Percentiles rank a stretch among this genome's conserved stretches.
Evolutionary conservation across 23 tunicate genomes (phyloP).

Genomic region (Phallusia fumigata): DNA sequence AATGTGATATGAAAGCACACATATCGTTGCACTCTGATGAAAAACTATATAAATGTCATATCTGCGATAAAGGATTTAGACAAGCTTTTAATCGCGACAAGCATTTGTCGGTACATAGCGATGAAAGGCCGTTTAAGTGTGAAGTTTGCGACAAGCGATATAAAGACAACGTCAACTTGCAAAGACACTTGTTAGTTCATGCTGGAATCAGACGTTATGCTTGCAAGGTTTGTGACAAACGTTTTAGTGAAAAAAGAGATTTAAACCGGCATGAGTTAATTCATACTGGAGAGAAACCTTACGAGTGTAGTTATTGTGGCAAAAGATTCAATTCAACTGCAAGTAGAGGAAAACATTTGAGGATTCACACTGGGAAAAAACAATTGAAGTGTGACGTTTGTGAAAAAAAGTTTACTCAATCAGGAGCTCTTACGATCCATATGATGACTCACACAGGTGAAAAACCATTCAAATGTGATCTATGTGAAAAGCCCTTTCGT

Average conservation of each 20-base stretch:
- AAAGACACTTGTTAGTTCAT: no score
- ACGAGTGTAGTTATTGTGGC: background rate
- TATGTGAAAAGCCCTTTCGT: constrained; percentile 8
- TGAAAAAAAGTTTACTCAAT: constrained; percentile 1
- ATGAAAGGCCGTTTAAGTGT: constrained; percentile 19
- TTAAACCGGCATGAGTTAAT: constrained; percentile 16
- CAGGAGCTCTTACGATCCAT: background rate
- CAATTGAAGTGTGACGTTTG: constrained; percentile 8
- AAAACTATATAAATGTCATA: constrained; percentile 7
- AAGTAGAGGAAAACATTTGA: constrained; percentile 5
- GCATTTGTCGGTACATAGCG: constrained; percentile 14
- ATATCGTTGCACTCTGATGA: background rate
- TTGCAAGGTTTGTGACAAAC: background rate
- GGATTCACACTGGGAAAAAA: constrained; percentile 21
- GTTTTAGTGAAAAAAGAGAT: background rate
- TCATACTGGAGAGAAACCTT: constrained; percentile 26
- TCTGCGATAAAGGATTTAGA: constrained; percentile 13
- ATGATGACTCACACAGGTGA: constrained; percentile 16
- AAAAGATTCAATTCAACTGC: constrained; percentile 9
- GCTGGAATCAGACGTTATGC: no score
- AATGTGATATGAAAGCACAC: background rate
- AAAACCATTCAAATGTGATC: constrained; percentile 20
- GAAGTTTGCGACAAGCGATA: background rate
- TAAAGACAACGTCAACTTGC: no score
- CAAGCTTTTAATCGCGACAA: background rate